Evolutionary conservation across 92 coral and sea anemone species (phyloP).

Genomic region (Heliopora coerulea): DNA sequence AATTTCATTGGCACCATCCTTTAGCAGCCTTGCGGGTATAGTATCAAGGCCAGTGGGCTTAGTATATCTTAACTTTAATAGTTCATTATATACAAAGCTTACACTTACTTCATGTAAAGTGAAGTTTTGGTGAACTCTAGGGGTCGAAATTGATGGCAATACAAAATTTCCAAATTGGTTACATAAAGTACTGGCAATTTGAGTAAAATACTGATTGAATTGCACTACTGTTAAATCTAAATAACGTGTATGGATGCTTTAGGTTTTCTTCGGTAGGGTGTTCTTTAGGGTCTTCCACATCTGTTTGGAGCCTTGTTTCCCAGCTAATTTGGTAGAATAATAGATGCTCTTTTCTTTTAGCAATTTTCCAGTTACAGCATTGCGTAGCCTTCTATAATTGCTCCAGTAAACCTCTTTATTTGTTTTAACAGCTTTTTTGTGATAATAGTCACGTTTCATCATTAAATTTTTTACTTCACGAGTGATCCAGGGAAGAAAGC

Average conservation of each 20-base stretch:
- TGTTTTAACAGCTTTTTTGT: slow-evolving; percentile 36
- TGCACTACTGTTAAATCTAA: not conserved
- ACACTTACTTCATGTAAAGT: too few relatives aligned
- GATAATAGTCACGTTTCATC: slow-evolving; percentile 33
- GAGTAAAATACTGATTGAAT: not conserved
- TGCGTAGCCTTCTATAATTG: slow-evolving; percentile 7
- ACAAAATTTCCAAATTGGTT: too few relatives aligned
- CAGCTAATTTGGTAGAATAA: not conserved
- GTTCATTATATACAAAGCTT: too few relatives aligned
- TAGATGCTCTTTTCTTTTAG: not conserved
- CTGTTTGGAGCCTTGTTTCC: not conserved
- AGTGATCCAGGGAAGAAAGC: slow-evolving; percentile 33
- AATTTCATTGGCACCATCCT: not conserved
- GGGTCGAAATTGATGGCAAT: too few relatives aligned
- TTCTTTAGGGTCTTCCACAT: not conserved
- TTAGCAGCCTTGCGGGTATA: slow-evolving; percentile 5
- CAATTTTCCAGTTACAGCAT: not conserved
- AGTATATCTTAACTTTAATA: not conserved
- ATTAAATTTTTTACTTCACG: slow-evolving; percentile 17
- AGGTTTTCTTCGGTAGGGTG: not conserved
- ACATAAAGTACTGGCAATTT: too few relatives aligned
- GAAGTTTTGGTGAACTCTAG: too few relatives aligned
- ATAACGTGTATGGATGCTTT: not conserved
- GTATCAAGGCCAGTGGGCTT: not conserved
- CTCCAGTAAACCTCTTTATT: slow-evolving; percentile 26